phyloP scores from a whole-genome alignment of 2,113 vertebrate species.

The Strix uralensis region DNA sequence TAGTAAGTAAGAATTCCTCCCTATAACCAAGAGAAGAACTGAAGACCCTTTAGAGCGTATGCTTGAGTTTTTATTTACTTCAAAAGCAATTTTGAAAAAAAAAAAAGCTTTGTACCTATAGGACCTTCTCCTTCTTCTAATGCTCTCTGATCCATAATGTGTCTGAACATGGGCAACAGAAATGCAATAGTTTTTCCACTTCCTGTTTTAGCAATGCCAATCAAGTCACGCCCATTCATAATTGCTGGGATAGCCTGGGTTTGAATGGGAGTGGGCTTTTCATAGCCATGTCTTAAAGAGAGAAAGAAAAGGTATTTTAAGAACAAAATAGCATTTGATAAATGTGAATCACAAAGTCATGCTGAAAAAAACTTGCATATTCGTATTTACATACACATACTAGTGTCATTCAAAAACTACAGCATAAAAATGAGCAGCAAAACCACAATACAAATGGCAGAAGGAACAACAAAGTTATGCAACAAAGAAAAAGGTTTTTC shows the following conservation, averaged over 20 bases:
- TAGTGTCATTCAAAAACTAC: not conserved
- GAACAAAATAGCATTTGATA: not conserved
- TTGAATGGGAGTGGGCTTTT: conserved; percentile 97
- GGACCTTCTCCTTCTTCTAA: conserved; percentile 95
- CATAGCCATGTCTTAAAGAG: conserved; percentile 86
- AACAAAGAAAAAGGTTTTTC: not conserved
- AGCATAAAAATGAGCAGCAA: not conserved
- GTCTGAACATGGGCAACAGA: conserved; percentile 96
- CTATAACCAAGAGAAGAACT: not conserved
- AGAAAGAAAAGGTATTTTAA: not conserved
- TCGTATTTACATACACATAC: not conserved
- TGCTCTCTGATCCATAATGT: conserved; percentile 96
- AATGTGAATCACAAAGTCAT: not conserved
- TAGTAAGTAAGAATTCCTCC: not conserved
- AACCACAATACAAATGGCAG: not conserved
- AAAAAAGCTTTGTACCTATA: conserved; percentile 76
- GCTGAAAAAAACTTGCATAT: not conserved
- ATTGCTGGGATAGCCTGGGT: conserved; percentile 95
- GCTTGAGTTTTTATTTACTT: not conserved
- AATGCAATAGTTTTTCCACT: conserved; percentile 98
- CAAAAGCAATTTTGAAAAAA: not conserved
- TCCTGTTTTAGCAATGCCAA: conserved; percentile 97
- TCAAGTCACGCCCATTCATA: conserved; percentile 95
- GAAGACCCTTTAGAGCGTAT: not conserved
- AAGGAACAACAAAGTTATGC: not conserved